phyloP scores from a whole-genome alignment of 2,888 invertebrate genomes.

The Agrotis segetum region DNA sequence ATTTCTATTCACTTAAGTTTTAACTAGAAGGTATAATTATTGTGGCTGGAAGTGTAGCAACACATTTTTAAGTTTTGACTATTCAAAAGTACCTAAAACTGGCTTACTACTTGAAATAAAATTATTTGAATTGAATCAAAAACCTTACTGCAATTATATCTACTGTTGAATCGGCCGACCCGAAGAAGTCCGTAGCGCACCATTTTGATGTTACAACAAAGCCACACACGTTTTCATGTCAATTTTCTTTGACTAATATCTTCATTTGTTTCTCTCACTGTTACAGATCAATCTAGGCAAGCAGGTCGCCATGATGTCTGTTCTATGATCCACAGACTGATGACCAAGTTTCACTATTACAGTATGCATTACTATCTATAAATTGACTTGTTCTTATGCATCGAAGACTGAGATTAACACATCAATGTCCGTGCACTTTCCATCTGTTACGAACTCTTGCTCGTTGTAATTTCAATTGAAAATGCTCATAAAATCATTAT shows the following conservation, averaged over 20 bases:
- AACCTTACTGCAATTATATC: too few relatives aligned
- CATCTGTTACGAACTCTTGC: slow-evolving; percentile 28
- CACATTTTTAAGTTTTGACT: too few relatives aligned
- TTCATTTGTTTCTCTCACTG: slow-evolving; percentile 27
- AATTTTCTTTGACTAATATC: slow-evolving; percentile 9
- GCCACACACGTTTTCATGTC: background rate
- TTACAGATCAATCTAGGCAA: slow-evolving; percentile 37
- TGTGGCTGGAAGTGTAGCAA: too few relatives aligned
- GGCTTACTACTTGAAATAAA: too few relatives aligned
- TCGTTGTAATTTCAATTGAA: slow-evolving; percentile 26
- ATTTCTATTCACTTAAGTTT: background rate
- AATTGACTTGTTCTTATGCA: slow-evolving; percentile 41
- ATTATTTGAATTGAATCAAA: too few relatives aligned
- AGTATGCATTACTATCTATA: slow-evolving; percentile 32
- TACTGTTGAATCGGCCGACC: too few relatives aligned
- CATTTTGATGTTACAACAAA: background rate
- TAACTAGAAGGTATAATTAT: too few relatives aligned
- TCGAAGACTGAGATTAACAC: slow-evolving; percentile 29
- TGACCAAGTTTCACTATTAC: slow-evolving; percentile 51
- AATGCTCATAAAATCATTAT: slow-evolving; percentile 17
- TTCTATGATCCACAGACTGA: slow-evolving; percentile 7
- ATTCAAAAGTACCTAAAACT: too few relatives aligned
- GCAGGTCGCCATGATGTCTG: slow-evolving; percentile 32
- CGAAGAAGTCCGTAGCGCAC: too few relatives aligned
- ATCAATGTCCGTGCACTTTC: slow-evolving; percentile 31